Evolutionary conservation across 1,140 invertebrate species (phyloP).

Genomic region (Trachymyrmex septentrionalis): DNA sequence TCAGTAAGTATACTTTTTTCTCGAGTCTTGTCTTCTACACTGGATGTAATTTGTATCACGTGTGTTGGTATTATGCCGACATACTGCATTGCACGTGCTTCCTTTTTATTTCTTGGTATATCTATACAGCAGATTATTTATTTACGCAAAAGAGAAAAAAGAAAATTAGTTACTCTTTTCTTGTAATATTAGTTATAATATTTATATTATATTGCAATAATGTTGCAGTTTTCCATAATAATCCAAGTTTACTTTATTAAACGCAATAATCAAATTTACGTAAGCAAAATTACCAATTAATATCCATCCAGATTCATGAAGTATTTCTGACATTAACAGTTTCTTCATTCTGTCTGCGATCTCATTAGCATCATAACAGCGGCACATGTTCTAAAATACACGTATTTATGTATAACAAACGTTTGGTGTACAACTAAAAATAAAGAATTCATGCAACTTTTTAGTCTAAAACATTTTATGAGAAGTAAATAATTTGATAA

Average conservation of each 20-base stretch:
- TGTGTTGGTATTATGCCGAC: conserved; percentile 86
- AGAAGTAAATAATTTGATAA: neutral
- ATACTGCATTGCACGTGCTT: conserved; percentile 84
- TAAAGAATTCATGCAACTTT: neutral
- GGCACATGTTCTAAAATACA: conserved; percentile 45
- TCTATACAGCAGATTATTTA: conserved; percentile 63
- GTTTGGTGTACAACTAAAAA: neutral
- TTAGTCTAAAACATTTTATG: neutral
- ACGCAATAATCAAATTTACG: conserved; percentile 9
- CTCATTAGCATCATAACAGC: conserved; percentile 60
- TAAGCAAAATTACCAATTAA: conserved; percentile 76
- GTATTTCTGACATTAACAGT: conserved; percentile 65
- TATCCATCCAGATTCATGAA: conserved; percentile 78
- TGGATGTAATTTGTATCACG: conserved; percentile 82
- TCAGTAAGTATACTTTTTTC: conserved; percentile 67
- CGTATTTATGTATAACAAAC: neutral
- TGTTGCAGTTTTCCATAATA: neutral
- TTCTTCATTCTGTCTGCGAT: conserved; percentile 70
- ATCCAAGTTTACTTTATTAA: neutral
- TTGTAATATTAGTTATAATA: neutral
- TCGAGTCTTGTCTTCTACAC: conserved; percentile 51
- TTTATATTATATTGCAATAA: neutral
- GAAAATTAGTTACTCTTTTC: neutral
- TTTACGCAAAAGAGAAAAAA: neutral
- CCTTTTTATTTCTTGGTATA: conserved; percentile 83